Evolutionary conservation across 2,797 vertebrate genomes (phyloP), one percentile per base, ranked within the genome.

Genomic region (Fistularia tabacaria): DNA sequence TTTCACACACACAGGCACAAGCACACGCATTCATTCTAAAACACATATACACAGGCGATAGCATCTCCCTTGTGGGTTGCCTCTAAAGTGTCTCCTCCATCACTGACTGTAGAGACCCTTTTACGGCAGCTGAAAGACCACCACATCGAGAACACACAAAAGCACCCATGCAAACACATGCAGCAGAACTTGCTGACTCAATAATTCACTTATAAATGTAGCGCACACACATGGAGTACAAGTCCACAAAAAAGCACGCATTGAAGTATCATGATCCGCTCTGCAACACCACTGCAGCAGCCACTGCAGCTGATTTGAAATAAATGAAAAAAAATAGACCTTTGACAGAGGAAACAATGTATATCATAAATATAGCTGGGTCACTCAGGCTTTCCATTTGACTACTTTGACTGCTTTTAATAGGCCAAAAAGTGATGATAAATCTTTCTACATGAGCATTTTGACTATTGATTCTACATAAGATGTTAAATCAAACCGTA

Each of bases 81-180:
- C 62, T 65, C 77, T 88, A 87, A 86, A 88, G 79, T 86, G 76
- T 69, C 74, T 85, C 81, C 74, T 87, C 83, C 83, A 85, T 86
- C 85, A 85, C 81, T 80, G 79, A 83, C 80, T 79, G 80, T 77
- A 79, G 78, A 77, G 64, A 59, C 71, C 57, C 64, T 77, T 79
- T 85, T 74, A 75, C 76, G 71, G 80, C 82, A 78, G 69, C 69
- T 62, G 58, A 66, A 52, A 64, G 64, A 64, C 64, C 62, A 39
- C 79, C 71, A 63, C 81, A 74, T 73, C 15, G 36, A 52, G 52
- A 74, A 54, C 58, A 59, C 45, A 72, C 60, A 56, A 59, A 39
- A 10, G 39, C 14, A 45, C 44, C 14, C 13, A 46, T 40, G 39
- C 44, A 46, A 9, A 46, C 44, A 46, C 44, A 64, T 72, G 71